Evolutionary conservation across 2,888 invertebrate genomes (phyloP).

Genomic region (Netelia melanura): DNA sequence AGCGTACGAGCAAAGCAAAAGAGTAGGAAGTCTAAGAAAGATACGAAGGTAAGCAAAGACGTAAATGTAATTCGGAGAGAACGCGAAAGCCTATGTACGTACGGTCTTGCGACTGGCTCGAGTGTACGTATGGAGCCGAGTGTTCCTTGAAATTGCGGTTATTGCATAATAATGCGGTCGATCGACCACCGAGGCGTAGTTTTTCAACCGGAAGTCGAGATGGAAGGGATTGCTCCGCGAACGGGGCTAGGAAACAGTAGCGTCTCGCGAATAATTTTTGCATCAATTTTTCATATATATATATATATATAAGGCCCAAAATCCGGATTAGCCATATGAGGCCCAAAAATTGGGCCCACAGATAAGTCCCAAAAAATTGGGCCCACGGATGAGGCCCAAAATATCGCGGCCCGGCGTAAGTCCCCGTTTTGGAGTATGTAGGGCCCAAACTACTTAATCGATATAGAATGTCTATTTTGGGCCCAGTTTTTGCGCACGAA

Average conservation of each 20-base stretch:
- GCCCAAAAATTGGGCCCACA: too few species aligned
- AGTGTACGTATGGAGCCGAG: constrained; percentile 5
- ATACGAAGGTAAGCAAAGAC: neutral
- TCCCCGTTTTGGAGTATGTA: neutral
- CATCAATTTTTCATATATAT: too few species aligned
- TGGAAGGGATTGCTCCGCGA: too few species aligned
- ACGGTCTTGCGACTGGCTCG: constrained; percentile 9
- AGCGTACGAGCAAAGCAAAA: constrained; percentile 49
- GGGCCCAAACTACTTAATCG: constrained; percentile 9
- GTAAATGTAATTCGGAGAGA: constrained; percentile 1
- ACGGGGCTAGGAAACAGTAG: too few species aligned
- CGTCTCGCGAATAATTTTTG: too few species aligned
- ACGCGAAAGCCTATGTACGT: neutral
- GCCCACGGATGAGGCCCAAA: too few species aligned
- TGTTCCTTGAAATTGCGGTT: constrained; percentile 29
- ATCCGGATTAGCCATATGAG: too few species aligned
- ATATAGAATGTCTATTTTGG: neutral
- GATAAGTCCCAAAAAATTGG: too few species aligned
- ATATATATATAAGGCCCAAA: too few species aligned
- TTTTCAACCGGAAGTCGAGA: too few species aligned
- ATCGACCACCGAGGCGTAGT: constrained; percentile 56
- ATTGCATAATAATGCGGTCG: constrained; percentile 46
- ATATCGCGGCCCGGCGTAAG: too few species aligned
- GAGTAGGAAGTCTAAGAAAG: constrained; percentile 34
- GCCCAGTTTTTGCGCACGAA: constrained; percentile 22